Evolutionary conservation across 2,888 invertebrate genomes (phyloP), one percentile per base, ranked within the genome.

Genomic region (Loripinus fragilis): DNA sequence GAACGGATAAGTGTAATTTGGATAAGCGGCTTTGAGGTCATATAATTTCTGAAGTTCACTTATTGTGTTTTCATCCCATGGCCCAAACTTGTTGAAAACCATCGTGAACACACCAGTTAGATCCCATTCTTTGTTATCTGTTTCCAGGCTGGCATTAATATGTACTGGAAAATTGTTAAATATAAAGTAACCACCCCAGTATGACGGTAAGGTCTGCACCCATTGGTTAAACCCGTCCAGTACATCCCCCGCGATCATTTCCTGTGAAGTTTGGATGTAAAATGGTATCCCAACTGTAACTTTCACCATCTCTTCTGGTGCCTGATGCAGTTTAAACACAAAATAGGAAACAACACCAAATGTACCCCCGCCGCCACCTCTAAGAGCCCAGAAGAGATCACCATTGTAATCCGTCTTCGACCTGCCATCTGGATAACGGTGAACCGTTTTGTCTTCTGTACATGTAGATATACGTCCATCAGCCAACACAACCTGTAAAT

Each of bases 301-400:
- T 12, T 23, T 30, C 1, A 79, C 79, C 75, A 85, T 78, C 25
- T 48, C 48, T 0, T 55, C 1, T 1, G 80, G 80, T n/a, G 70
- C 60, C 23, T 74, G 70, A 52, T 84, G 84, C 1, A 86, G 45
- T 30, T 81, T 84, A 71, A 69, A 86, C 0, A 80, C 60, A 33
- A 79, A 76, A 71, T 81, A 78, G 10, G 78, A 75, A 8, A 73
- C 76, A 5, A 86, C 81, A 0, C 82, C 86, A 38, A 80, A 86
- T 2, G 86, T 81, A 3, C 85, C 85, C 3, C 85, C 87, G 10
- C 85, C 87, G 8, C 87, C 86, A n/a, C 87, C 85, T 38, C 85
- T 65, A 3, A 85, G 66, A 5, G 87, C 85, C 87, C 87, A 87
- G 66, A 87, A 86, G 25, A 87, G 71, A 71, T 83, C 85, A 0